phyloP scores from a whole-genome alignment of 2,113 vertebrate genomes.

The Acanthochromis polyacanthus region DNA sequence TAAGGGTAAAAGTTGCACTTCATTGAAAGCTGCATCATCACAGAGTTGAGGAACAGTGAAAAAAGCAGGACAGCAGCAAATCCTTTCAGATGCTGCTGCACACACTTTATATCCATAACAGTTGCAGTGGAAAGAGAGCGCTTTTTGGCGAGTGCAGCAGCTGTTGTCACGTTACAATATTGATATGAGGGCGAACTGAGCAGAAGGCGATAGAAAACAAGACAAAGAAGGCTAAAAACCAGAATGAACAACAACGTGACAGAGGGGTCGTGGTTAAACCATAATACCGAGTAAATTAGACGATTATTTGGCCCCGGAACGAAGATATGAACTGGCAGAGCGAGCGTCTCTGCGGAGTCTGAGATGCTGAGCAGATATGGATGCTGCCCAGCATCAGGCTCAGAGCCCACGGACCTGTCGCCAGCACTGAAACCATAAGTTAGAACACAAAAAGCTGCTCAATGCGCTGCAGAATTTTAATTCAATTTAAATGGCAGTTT shows the following conservation, averaged over 20 bases:
- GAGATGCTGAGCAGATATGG: slow-evolving; percentile 6
- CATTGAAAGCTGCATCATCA: not conserved
- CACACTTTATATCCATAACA: not conserved
- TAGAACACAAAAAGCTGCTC: not conserved
- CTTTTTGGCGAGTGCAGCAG: not conserved
- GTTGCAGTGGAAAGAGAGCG: not conserved
- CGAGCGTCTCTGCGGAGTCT: not conserved
- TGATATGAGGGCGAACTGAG: not conserved
- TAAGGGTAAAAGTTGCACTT: not conserved
- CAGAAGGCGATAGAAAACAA: too few relatives aligned
- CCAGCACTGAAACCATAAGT: slow-evolving; percentile 6
- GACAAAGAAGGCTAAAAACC: not conserved
- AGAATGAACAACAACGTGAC: not conserved
- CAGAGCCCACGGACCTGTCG: not conserved
- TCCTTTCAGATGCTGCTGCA: not conserved
- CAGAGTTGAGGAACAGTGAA: not conserved
- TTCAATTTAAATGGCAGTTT: too few relatives aligned
- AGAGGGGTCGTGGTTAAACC: not conserved
- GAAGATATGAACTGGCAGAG: not conserved
- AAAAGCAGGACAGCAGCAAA: not conserved
- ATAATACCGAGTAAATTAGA: not conserved
- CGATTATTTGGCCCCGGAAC: not conserved
- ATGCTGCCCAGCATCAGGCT: not conserved
- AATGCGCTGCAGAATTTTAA: too few relatives aligned
- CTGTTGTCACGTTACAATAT: not conserved